phyloP scores from a whole-genome alignment of 1,140 invertebrate species.

The Drosophila punjabiensis region DNA sequence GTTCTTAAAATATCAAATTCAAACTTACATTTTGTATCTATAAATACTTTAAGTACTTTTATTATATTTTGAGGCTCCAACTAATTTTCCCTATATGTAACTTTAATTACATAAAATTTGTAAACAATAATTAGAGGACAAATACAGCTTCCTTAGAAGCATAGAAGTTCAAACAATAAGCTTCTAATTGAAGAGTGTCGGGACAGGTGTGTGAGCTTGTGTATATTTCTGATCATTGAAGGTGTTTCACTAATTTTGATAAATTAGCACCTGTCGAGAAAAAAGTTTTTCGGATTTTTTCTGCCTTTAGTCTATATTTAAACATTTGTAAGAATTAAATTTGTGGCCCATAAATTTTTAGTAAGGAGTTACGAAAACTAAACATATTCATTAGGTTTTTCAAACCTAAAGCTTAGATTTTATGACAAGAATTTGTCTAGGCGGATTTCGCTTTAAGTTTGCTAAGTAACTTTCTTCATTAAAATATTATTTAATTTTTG shows the following conservation, averaged over 20 bases:
- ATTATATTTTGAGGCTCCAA: neutral
- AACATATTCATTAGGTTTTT: no score
- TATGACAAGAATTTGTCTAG: no score
- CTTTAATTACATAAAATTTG: neutral
- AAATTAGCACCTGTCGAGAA: slow-evolving; percentile 33
- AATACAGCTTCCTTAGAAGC: neutral
- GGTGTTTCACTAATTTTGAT: slow-evolving; percentile 7
- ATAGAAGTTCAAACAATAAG: neutral
- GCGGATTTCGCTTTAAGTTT: no score
- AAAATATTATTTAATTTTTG: no score
- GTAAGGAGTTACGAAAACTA: neutral
- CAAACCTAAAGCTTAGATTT: no score
- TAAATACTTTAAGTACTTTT: neutral
- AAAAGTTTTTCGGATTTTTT: neutral
- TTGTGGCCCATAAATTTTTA: neutral
- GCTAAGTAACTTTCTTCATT: no score
- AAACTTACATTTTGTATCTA: neutral
- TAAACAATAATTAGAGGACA: neutral
- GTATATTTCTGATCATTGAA: neutral
- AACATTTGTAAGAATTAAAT: neutral
- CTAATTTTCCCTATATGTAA: neutral
- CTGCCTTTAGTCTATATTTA: slow-evolving; percentile 1
- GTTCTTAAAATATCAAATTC: no score
- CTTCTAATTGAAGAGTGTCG: slow-evolving; percentile 16
- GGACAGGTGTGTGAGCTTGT: neutral